Evolutionary conservation across 2,113 vertebrate species (phyloP), one percentile per base, ranked within the genome.

Genomic region (Crypturellus undulatus): DNA sequence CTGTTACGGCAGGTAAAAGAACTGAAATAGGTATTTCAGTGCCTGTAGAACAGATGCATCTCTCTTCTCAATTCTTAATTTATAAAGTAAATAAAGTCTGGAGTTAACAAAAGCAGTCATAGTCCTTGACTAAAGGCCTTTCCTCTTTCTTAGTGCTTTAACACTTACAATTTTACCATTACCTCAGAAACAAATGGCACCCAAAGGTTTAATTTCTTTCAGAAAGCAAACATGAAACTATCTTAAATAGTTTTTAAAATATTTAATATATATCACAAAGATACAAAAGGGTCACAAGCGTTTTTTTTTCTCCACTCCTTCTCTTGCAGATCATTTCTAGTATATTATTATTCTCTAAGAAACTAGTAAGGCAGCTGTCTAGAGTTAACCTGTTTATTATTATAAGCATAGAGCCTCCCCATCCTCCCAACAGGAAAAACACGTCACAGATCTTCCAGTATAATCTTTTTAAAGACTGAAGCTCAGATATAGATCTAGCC

Each of bases 371-470:
- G 62, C 1, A 0, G 51, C 72, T 94, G 85, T 49, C 79, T 88
- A 42, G 85, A 90, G 83, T 79, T 86, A 88, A 80, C 79, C 79
- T 78, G 77, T 0, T 75, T 93, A 78, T 86, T 43, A 81, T 86
- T 88, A 65, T 43, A 87, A 79, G 88, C 67, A 58, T 47, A 21
- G 73, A 92, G 64, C 32, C 38, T 91, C 49, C 89, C 65, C 14
- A 58, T 58, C 28, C 30, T 58, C 28, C 7, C 52, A 93, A 90
- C 83, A 95, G 72, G 90, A 96, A 95, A 88, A 96, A 90, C 88
- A 62, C 3, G 26, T 80, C 5, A 34, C 83, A 60, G 4, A 65
- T 72, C 65, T 89, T 92, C 72, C 69, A 94, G 77, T 16, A 36
- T 43, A 77, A 89, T 87, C 59, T 47, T 72, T 84, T 87, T 68